Evolutionary conservation across 1,140 invertebrate species (phyloP).

Genomic region (Babylonia areolata): DNA sequence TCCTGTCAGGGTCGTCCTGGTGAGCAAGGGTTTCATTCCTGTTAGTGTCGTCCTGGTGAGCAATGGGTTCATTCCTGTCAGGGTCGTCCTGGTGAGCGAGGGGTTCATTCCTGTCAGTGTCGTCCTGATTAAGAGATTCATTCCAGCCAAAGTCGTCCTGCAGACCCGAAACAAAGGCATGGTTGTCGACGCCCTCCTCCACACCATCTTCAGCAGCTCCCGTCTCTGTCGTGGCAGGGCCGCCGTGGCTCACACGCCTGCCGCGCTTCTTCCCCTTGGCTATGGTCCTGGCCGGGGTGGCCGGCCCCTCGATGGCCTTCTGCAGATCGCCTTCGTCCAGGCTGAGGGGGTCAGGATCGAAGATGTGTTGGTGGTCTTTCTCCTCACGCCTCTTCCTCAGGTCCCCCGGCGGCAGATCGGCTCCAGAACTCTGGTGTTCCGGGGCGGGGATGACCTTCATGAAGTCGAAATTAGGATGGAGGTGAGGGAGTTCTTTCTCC

Average conservation of each 20-base stretch:
- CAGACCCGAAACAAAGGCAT: neutral
- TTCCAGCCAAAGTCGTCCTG: neutral
- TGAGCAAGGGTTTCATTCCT: neutral
- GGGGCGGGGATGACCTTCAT: neutral
- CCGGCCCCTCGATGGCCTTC: conserved; percentile 7
- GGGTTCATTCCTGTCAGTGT: neutral
- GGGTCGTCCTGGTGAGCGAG: neutral
- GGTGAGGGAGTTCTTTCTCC: neutral
- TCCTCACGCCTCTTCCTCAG: neutral
- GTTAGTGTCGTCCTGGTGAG: neutral
- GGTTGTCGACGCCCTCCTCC: neutral
- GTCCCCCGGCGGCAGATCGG: neutral
- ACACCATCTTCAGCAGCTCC: no score
- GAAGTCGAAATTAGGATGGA: neutral
- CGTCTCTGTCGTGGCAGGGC: neutral
- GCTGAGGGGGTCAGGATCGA: neutral
- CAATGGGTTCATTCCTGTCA: neutral
- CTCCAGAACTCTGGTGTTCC: neutral
- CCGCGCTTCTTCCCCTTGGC: neutral
- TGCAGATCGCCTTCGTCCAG: neutral
- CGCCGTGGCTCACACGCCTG: no score
- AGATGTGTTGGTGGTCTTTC: neutral
- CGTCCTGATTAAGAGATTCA: neutral
- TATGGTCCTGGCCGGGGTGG: conserved; percentile 8
- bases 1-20: neutral